These are phyloP conservation scores for Antechinus stuartii DNA, from an alignment of 2,113 vertebrate genomes.

Conservation along the genomic window DNA sequence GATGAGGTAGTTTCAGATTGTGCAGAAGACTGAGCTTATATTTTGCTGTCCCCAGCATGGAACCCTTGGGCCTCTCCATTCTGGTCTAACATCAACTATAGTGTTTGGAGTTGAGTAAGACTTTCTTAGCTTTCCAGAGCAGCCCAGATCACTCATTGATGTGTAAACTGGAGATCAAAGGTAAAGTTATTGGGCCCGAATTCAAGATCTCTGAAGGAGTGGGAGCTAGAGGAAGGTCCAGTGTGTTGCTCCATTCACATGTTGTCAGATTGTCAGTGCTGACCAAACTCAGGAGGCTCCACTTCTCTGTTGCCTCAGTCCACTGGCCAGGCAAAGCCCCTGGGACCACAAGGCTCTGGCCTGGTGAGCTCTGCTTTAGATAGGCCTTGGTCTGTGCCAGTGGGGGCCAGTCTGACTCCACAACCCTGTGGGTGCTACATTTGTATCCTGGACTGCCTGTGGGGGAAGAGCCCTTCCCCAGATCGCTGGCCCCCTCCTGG, in stretches of 20 bases:
- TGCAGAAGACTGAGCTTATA: constrained; percentile 4
- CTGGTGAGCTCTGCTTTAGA: constrained; percentile 71
- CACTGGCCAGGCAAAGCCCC: neutral
- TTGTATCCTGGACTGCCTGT: neutral
- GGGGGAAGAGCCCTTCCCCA: constrained; percentile 35
- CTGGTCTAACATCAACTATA: neutral
- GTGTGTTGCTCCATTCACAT: constrained; percentile 26
- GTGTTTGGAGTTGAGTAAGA: neutral
- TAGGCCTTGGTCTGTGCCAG: constrained; percentile 76
- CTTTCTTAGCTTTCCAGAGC: neutral
- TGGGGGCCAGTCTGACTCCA: fast-evolving
- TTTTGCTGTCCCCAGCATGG: neutral
- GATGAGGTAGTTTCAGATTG: neutral
- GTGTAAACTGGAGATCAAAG: constrained; percentile 65
- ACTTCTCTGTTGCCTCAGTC: constrained; percentile 14
- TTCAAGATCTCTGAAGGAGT: constrained; percentile 17
- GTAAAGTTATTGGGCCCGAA: constrained; percentile 44
- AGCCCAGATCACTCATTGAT: constrained; percentile 42
- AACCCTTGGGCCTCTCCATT: neutral
- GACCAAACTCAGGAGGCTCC: neutral
- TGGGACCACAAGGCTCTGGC: fast-evolving
- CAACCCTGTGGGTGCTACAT: fast-evolving
- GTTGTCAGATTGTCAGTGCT: neutral
- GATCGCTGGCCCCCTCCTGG: fast-evolving
- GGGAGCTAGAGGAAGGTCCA: neutral